A percentile compares a stretch with the other conserved stretches of the same genome.
Evolutionary conservation across 2,888 invertebrate species (phyloP).

Genomic region (Drosophila heteroneura): DNA sequence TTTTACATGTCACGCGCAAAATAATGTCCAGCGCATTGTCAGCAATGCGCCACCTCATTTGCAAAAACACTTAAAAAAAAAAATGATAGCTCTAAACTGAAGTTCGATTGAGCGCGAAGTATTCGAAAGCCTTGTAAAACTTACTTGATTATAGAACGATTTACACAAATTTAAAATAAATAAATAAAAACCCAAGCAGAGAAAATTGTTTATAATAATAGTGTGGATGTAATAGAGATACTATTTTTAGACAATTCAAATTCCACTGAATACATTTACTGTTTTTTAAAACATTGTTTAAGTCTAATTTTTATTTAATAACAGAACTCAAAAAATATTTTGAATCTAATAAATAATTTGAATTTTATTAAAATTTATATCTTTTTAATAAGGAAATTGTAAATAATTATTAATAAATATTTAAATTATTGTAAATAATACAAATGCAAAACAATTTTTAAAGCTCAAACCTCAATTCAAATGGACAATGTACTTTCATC

Average conservation of each 20-base stretch:
- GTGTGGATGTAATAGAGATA: neutral
- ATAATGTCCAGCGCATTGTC: conserved; percentile 46
- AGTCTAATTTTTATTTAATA: neutral
- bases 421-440: neutral
- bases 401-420: neutral
- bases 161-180: neutral
- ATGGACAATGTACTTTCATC: neutral
- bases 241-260: neutral
- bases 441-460: neutral
- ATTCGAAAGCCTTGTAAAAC: neutral
- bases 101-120: neutral
- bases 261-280: neutral
- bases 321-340: too few species aligned
- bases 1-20: conserved; percentile 48
- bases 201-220: neutral
- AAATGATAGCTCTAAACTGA: neutral
- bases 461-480: neutral
- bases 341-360: neutral
- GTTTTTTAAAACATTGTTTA: neutral
- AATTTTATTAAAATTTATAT: neutral
- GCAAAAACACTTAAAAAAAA: conserved; percentile 2
- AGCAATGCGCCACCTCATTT: conserved; percentile 36
- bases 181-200: neutral
- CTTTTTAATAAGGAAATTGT: neutral
- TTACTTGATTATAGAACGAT: neutral